These are phyloP conservation scores for Drosophila pruinosa DNA, from an alignment of 1,140 invertebrate genomes.

Conservation along the genomic window DNA sequence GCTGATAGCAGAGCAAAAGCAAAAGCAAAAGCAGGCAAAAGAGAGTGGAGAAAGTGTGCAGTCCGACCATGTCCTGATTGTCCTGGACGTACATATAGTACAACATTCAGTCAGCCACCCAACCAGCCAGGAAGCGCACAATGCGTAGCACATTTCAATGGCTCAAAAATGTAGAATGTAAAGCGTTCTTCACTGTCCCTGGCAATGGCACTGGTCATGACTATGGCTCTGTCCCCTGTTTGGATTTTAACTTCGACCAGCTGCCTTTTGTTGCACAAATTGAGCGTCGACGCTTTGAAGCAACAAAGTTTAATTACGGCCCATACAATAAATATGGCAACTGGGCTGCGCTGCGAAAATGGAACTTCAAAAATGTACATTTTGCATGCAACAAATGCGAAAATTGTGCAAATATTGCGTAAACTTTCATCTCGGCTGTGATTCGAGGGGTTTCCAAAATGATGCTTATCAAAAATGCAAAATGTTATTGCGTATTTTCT, in stretches of 20 bases:
- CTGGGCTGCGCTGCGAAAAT: conserved; percentile 5
- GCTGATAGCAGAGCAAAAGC: conserved; percentile 17
- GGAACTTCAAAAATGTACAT: conserved; percentile 56
- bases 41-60: conserved; percentile 43
- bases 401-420: conserved; percentile 65
- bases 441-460: conserved; percentile 23
- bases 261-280: conserved; percentile 75
- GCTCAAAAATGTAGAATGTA: conserved; percentile 71
- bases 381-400: conserved; percentile 65
- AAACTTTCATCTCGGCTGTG: not conserved
- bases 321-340: conserved; percentile 40
- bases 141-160: conserved; percentile 74
- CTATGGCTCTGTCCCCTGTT: conserved; percentile 3
- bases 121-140: too few species aligned
- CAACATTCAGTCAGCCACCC: conserved; percentile 1
- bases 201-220: not conserved
- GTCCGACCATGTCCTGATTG: conserved; percentile 53
- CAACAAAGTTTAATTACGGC: conserved; percentile 79
- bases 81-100: conserved; percentile 9
- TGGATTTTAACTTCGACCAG: conserved; percentile 45
- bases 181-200: conserved; percentile 9
- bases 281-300: conserved; percentile 75
- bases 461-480: conserved; percentile 42
- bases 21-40: conserved; percentile 13
- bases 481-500: not conserved